Conservation (phyloP, 2,888 invertebrate genomes). For the Campaea margaritaria region DNA sequence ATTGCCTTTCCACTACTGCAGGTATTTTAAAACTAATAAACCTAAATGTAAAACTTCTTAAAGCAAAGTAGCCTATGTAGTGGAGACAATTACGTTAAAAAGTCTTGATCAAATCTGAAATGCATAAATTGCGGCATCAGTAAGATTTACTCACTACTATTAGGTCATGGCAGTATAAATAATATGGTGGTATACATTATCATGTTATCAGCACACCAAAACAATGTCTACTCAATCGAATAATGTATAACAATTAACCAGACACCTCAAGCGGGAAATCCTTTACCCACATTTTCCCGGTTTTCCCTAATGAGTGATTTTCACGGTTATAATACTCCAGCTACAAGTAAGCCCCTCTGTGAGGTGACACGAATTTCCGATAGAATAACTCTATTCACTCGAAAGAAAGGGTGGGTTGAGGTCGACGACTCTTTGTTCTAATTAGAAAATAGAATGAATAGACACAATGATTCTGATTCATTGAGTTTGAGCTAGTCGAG, state of each 20-base stretch:
- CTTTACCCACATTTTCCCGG: conserved; percentile 63
- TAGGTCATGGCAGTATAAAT: too few relatives aligned
- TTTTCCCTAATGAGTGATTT: conserved; percentile 73
- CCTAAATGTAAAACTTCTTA: too few relatives aligned
- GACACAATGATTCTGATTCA: conserved; percentile 35
- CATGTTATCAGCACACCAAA: neutral
- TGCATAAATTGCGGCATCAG: too few relatives aligned
- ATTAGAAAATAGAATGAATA: conserved; percentile 35
- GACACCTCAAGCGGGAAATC: conserved; percentile 63
- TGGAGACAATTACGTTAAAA: too few relatives aligned
- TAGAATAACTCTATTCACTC: conserved; percentile 61
- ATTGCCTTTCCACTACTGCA: too few relatives aligned
- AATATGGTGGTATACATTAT: too few relatives aligned
- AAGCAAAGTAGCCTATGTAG: too few relatives aligned
- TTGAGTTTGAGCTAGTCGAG: conserved; percentile 28
- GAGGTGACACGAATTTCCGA: conserved; percentile 69
- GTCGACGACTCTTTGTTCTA: conserved; percentile 43
- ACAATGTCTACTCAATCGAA: conserved; percentile 48
- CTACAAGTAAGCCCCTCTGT: conserved; percentile 55
- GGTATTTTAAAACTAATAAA: too few relatives aligned
- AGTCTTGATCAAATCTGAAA: too few relatives aligned
- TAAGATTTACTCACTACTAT: too few relatives aligned
- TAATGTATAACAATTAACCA: conserved; percentile 60
- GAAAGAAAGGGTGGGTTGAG: conserved; percentile 44
- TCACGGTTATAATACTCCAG: conserved; percentile 51